These are phyloP conservation scores for Sebastes ruberrimus DNA, from an alignment of 2,797 vertebrate genomes.

Conservation along the genomic window DNA sequence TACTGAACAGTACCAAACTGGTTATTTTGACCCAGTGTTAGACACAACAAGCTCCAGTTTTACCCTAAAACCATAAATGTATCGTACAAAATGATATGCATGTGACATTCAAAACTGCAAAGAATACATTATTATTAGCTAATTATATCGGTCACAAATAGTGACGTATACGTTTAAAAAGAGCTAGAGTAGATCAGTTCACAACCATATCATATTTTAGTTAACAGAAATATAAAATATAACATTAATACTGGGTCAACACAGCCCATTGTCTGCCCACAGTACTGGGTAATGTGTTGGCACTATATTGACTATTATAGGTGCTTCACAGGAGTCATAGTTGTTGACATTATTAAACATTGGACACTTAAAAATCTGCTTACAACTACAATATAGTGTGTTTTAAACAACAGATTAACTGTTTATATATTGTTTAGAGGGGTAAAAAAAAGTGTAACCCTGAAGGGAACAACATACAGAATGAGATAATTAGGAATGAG, in stretches of 20 bases:
- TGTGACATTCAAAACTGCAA: background rate
- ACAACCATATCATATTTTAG: background rate
- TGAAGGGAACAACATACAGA: background rate
- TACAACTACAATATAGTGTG: background rate
- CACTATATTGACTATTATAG: background rate
- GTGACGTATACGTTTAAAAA: background rate
- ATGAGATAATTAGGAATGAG: slow-evolving; percentile 4
- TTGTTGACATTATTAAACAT: background rate
- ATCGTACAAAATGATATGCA: background rate
- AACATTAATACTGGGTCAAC: background rate
- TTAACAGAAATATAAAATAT: background rate
- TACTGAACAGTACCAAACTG: too few relatives aligned
- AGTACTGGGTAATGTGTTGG: background rate
- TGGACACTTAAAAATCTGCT: background rate
- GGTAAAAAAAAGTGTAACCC: background rate
- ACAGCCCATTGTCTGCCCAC: background rate
- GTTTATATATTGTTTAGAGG: background rate
- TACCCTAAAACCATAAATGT: background rate
- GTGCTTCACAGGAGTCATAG: background rate
- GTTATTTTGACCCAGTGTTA: background rate
- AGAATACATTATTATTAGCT: background rate
- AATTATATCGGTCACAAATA: background rate
- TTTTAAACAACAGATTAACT: background rate
- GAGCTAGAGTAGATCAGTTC: background rate
- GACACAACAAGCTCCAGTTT: background rate